Conservation (phyloP, 2,113 vertebrate genomes). For the Apaloderma vittatum region DNA sequence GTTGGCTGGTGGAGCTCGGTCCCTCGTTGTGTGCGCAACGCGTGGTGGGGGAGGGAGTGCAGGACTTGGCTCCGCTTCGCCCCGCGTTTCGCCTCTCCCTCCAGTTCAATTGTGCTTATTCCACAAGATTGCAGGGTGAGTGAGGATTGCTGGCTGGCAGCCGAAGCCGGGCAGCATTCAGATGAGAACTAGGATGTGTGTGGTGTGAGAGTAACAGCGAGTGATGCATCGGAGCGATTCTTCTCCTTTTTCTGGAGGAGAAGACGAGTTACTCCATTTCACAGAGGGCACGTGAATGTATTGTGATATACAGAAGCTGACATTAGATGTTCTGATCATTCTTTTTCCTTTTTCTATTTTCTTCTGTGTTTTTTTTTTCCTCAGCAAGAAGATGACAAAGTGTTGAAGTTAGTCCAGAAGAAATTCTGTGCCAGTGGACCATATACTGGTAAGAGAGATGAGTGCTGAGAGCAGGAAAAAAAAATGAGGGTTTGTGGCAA, state of each 20-base stretch:
- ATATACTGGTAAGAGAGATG: constrained; percentile 85
- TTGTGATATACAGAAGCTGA: background rate
- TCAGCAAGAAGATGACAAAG: constrained; percentile 90
- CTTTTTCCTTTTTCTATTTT: accelerated
- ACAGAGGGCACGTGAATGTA: background rate
- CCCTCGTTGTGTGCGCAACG: background rate
- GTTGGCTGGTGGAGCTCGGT: background rate
- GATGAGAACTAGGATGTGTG: background rate
- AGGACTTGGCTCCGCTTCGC: background rate
- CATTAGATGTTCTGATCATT: too few species aligned
- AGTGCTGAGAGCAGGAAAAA: background rate
- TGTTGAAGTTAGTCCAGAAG: constrained; percentile 93
- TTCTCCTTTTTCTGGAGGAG: background rate
- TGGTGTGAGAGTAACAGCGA: background rate
- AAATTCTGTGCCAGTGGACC: constrained; percentile 98
- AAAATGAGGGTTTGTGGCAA: too few species aligned
- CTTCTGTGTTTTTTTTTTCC: background rate
- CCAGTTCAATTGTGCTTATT: background rate
- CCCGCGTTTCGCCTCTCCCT: background rate
- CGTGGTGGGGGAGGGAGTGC: background rate
- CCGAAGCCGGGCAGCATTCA: background rate
- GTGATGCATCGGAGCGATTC: background rate
- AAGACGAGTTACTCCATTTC: background rate
- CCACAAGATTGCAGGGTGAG: background rate
- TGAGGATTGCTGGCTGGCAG: background rate